These are phyloP conservation scores for Drosophila ambigua DNA, from an alignment of 1,140 invertebrate species.

Conservation along the genomic window DNA sequence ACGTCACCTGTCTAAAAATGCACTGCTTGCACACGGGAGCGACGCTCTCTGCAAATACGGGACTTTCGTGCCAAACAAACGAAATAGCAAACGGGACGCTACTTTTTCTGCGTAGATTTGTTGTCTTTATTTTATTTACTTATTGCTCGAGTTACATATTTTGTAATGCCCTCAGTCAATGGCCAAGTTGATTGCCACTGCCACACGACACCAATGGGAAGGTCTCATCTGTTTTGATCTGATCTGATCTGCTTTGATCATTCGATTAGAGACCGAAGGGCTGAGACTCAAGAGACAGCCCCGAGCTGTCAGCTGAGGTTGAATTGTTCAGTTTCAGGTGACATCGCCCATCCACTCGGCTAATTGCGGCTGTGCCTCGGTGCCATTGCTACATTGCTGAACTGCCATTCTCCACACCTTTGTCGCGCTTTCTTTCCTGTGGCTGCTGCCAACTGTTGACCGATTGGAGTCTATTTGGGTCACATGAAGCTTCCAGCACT, in stretches of 20 bases:
- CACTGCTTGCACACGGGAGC: no score
- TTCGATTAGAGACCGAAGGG: conserved; percentile 44
- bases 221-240: conserved; percentile 12
- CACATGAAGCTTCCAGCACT: conserved; percentile 45
- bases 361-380: conserved; percentile 55
- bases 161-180: conserved; percentile 21
- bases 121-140: no score
- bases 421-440: conserved; percentile 57
- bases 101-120: no score
- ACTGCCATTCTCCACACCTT: conserved; percentile 10
- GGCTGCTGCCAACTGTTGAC: conserved; percentile 47
- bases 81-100: no score
- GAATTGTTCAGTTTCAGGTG: conserved; percentile 20
- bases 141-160: not conserved
- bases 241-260: conserved; percentile 41
- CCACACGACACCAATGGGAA: conserved; percentile 20
- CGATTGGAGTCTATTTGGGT: conserved; percentile 63
- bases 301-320: conserved; percentile 28
- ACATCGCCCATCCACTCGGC: conserved; percentile 38
- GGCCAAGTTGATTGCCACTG: conserved; percentile 41
- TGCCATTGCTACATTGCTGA: conserved; percentile 26
- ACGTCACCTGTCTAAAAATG: no score
- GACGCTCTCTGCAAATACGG: no score
- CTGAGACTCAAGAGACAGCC: conserved; percentile 9
- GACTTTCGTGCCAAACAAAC: no score